Percentiles rank a stretch among this genome's conserved stretches.
Conservation (phyloP, 2,797 vertebrate species). For the Picus viridis region DNA sequence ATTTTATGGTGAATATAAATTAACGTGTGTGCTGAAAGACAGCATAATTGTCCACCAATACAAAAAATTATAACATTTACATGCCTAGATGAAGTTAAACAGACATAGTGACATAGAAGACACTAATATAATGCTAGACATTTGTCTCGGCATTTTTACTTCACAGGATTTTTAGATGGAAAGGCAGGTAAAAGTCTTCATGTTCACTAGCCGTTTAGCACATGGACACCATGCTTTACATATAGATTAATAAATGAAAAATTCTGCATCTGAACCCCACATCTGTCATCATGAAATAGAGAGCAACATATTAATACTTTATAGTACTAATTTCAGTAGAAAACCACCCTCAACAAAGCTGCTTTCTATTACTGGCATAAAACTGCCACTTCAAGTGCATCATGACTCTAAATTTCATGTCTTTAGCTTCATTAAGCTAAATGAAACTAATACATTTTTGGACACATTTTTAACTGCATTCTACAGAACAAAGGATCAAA, state of each 20-base stretch:
- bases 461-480: neutral
- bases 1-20: neutral
- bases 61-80: neutral
- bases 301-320: neutral
- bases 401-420: neutral
- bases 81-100: neutral
- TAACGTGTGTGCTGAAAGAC: neutral
- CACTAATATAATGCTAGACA: neutral
- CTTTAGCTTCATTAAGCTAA: neutral
- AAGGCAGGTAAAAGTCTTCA: neutral
- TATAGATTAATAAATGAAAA: neutral
- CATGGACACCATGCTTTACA: neutral
- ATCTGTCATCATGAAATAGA: neutral
- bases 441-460: neutral
- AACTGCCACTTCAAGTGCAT: neutral
- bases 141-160: neutral
- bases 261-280: neutral
- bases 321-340: neutral
- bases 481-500: neutral
- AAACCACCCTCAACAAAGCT: neutral
- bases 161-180: neutral
- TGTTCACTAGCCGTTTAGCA: neutral
- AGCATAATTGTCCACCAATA: neutral
- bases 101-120: neutral
- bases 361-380: neutral